These are phyloP conservation scores for Gymnoscopelus braueri DNA, from an alignment of 2,797 vertebrate genomes.

Conservation along the genomic window DNA sequence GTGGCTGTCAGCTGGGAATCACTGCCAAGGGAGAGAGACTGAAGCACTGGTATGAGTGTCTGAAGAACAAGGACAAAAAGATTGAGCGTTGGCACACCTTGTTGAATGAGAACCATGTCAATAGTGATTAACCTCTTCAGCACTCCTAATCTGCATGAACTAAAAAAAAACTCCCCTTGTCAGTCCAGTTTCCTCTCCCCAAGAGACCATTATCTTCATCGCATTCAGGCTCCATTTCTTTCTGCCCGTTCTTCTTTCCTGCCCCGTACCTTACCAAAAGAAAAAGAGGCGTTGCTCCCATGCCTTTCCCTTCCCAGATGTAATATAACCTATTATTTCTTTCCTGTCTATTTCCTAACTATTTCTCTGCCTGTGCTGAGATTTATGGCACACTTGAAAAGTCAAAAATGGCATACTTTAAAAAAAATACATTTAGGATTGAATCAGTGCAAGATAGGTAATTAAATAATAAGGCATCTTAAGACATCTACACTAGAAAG, in stretches of 20 bases:
- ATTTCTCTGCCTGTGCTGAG: constrained; percentile 56
- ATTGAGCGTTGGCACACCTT: constrained; percentile 98
- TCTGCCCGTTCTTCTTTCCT: constrained; percentile 8
- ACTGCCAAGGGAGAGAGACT: constrained; percentile 95
- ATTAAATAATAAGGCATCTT: background rate
- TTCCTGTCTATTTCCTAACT: constrained; percentile 43
- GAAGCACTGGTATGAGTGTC: constrained; percentile 97
- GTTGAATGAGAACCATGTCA: constrained; percentile 87
- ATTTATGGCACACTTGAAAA: constrained; percentile 33
- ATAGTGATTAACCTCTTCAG: constrained; percentile 87
- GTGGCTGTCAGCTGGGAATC: constrained; percentile 94
- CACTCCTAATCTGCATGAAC: constrained; percentile 63
- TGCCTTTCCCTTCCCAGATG: constrained; percentile 14
- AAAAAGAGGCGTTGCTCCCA: constrained; percentile 34
- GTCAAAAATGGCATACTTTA: constrained; percentile 38
- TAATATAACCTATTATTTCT: constrained; percentile 16
- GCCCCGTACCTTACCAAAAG: constrained; percentile 30
- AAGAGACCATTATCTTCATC: constrained; percentile 27
- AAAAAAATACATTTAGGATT: constrained; percentile 42
- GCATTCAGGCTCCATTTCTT: constrained; percentile 26
- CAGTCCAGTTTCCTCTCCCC: constrained; percentile 48
- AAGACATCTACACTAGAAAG: constrained; percentile 22
- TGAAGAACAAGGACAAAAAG: constrained; percentile 99
- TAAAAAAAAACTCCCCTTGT: constrained; percentile 33
- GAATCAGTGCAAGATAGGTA: constrained; percentile 30